A percentile compares a stretch with the other conserved stretches of the same genome.
Conservation (phyloP, 2,888 invertebrate species). For the Andrena hattorfiana region DNA sequence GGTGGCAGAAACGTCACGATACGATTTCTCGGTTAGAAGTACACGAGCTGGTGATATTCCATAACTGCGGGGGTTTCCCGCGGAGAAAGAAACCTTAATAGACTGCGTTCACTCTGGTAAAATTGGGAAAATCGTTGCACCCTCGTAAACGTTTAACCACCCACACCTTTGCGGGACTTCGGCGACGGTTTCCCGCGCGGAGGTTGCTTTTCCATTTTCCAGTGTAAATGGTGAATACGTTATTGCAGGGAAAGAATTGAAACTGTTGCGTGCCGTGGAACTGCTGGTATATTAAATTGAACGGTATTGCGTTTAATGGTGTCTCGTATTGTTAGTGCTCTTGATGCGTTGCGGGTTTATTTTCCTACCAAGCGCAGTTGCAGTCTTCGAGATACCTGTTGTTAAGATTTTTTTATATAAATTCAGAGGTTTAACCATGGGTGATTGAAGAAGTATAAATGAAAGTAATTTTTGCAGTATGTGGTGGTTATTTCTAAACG, state of each 20-base stretch:
- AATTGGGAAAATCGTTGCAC: constrained; percentile 41
- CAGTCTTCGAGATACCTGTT: too few relatives aligned
- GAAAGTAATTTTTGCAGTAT: too few relatives aligned
- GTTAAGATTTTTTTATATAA: too few relatives aligned
- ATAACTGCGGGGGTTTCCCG: constrained; percentile 38
- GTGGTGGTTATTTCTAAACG: too few relatives aligned
- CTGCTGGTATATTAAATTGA: too few relatives aligned
- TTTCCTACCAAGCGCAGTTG: too few relatives aligned
- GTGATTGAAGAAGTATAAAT: too few relatives aligned
- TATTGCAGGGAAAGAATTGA: not conserved
- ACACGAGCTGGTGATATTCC: constrained; percentile 24
- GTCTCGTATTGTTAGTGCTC: too few relatives aligned
- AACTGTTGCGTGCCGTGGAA: not conserved
- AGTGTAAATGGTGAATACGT: constrained; percentile 14
- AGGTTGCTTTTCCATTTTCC: not conserved
- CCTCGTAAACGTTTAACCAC: constrained; percentile 17
- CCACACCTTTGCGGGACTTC: constrained; percentile 8
- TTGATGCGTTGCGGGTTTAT: too few relatives aligned
- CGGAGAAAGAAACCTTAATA: constrained; percentile 39
- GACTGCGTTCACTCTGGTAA: constrained; percentile 17
- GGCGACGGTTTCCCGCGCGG: not conserved
- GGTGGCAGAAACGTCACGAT: constrained; percentile 25
- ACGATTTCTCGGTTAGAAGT: constrained; percentile 58
- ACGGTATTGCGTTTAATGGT: too few relatives aligned
- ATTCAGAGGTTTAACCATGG: too few relatives aligned